Evolutionary conservation across 2,888 invertebrate species (phyloP).

Genomic region (Chrysotoxum bicinctum): DNA sequence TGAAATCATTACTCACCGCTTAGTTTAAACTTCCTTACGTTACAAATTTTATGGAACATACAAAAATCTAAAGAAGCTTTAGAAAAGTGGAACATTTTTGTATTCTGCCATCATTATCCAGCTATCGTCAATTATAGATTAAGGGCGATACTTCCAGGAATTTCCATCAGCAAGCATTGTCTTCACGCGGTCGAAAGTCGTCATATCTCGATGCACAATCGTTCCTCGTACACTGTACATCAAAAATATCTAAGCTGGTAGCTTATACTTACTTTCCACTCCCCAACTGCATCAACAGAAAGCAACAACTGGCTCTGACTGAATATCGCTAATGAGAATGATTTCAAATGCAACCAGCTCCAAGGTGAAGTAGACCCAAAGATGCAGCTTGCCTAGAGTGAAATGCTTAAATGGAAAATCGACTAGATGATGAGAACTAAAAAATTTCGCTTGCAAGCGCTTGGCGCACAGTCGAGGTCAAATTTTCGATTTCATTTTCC

Average conservation of each 20-base stretch:
- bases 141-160: conserved; percentile 41
- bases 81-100: conserved; percentile 34
- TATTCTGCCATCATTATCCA: neutral
- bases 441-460: neutral
- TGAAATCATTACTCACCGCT: neutral
- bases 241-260: neutral
- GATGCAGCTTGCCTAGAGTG: conserved; percentile 17
- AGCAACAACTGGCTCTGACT: conserved; percentile 28
- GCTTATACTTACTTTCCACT: neutral
- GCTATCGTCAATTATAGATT: conserved; percentile 7
- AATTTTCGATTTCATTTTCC: conserved; percentile 74
- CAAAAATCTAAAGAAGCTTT: conserved; percentile 10
- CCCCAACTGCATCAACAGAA: neutral
- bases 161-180: conserved; percentile 4
- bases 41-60: neutral
- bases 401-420: conserved; percentile 4
- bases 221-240: conserved; percentile 7
- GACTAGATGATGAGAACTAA: conserved; percentile 32
- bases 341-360: conserved; percentile 21
- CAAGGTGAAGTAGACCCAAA: neutral
- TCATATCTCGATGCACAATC: neutral
- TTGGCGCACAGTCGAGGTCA: conserved; percentile 61
- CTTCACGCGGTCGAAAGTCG: conserved; percentile 5
- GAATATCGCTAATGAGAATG: conserved; percentile 53
- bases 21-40: neutral